Base-by-base conservation (phyloP, 2,888 invertebrate species). In the Abrostola triplasia region DNA sequence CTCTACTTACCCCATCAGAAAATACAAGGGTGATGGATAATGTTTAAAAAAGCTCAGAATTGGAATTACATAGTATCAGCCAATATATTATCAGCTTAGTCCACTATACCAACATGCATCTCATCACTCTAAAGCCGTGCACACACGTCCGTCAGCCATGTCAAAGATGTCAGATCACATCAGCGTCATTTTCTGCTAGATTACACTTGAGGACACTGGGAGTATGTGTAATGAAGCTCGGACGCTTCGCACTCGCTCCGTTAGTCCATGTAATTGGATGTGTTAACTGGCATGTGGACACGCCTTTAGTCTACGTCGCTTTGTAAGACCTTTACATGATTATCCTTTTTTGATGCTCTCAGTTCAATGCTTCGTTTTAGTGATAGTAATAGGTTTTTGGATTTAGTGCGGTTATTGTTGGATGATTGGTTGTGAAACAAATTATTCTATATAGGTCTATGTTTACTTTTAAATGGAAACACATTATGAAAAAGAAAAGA, bases 181-280 rank as follows among this genome's bases (percentile, higher is more conserved):
- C 68, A 72, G 72, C 70, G 76, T 82, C 80, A 84, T 87, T 87
- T 86, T 86, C 83, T 83, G 73, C 81, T 73, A 82, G 83, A 86
- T 86, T 87, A 83, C 82, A 79, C 84, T 67, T 63, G 79, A 80
- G 81, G 82, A 82, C 81, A 76, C 73, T 53, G 70, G 70, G 73
- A 81, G 79, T 77, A 70, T 73, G 81, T 67, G 72, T 84, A 86
- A 88, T 87, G 87, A 84, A 83, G 77, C 81, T 64, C 74, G 81
- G 81, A 60, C 79, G 79, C 65, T 73, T 74, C 76, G 49, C 70
- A 70, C 77, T 76, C 85, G 86, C 82, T 85, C 84, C 81, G 80
- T 76, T 84, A 84, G 83, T 49, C 72, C 82, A 80, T 77, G 82
- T 88, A 86, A 88, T 88, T 85, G 79, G 69, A 71, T 70, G 66